Conservation (phyloP, 2,113 vertebrate species). For the Laticauda colubrina region DNA sequence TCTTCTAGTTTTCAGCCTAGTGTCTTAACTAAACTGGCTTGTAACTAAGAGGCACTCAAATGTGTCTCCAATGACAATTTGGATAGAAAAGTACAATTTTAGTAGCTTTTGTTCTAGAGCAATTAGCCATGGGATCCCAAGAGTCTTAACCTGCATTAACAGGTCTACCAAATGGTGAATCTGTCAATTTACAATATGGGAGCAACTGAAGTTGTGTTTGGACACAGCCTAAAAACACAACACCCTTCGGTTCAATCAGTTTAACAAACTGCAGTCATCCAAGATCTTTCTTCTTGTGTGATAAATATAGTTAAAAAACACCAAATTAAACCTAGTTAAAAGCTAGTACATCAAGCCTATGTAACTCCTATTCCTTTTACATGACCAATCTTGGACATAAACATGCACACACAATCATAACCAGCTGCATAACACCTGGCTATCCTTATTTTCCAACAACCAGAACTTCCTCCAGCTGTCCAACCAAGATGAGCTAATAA, state of each 20-base stretch:
- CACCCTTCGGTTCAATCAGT: not conserved
- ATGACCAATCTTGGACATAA: not conserved
- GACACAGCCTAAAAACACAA: not conserved
- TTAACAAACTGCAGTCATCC: not conserved
- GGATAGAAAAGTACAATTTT: not conserved
- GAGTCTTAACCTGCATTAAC: constrained; percentile 8
- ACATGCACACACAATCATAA: not conserved
- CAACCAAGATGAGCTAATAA: not conserved
- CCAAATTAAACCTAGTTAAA: not conserved
- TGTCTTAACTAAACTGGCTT: not conserved
- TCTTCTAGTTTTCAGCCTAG: not conserved
- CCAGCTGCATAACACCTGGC: not conserved
- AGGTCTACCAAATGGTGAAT: not conserved
- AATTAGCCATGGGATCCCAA: constrained; percentile 8
- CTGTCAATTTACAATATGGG: not conserved
- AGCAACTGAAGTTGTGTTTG: not conserved
- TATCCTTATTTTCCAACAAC: not conserved
- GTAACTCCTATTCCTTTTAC: not conserved
- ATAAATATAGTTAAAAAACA: not conserved
- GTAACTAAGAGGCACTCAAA: not conserved
- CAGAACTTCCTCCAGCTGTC: not conserved
- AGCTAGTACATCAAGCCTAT: not conserved
- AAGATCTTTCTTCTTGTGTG: not conserved
- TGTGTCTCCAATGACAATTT: not conserved
- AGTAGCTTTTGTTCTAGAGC: constrained; percentile 4